phyloP scores from a whole-genome alignment of 2,888 invertebrate species.

The Noctua fimbriata region DNA sequence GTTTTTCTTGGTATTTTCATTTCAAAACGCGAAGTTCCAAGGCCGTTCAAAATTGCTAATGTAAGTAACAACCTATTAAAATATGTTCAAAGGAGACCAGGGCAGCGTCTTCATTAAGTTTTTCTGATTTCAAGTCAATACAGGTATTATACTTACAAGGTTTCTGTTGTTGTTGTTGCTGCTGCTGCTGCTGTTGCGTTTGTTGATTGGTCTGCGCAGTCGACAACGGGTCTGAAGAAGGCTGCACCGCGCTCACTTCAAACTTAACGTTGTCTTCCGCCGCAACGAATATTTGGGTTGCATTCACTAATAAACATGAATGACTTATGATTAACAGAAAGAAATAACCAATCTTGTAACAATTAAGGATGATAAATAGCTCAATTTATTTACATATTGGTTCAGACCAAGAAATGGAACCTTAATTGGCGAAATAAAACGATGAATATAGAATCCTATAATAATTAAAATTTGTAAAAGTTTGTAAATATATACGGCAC shows the following conservation, averaged over 20 bases:
- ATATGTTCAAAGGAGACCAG: not conserved
- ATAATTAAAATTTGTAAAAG: too few species aligned
- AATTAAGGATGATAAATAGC: not conserved
- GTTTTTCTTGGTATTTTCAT: not conserved
- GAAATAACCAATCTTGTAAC: not conserved
- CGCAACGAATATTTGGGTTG: slow-evolving; percentile 92
- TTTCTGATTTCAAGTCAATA: not conserved
- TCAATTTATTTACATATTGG: not conserved
- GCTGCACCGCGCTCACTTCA: slow-evolving; percentile 86
- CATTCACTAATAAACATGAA: slow-evolving; percentile 77
- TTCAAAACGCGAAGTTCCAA: not conserved
- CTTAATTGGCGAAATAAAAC: not conserved
- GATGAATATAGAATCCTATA: not conserved
- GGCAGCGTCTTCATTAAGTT: not conserved
- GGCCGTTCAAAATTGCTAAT: not conserved
- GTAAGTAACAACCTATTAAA: not conserved
- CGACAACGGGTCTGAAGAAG: slow-evolving; percentile 78
- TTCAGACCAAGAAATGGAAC: not conserved
- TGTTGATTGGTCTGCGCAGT: slow-evolving; percentile 77
- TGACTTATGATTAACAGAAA: not conserved
- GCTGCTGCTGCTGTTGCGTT: slow-evolving; percentile 70
- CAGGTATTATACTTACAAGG: slow-evolving; percentile 72
- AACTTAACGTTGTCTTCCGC: slow-evolving; percentile 91
- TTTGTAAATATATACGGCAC: too few species aligned
- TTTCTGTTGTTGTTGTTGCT: slow-evolving; percentile 75